Conservation (phyloP, 2,113 vertebrate genomes). For the Brachypteracias leptosomus region DNA sequence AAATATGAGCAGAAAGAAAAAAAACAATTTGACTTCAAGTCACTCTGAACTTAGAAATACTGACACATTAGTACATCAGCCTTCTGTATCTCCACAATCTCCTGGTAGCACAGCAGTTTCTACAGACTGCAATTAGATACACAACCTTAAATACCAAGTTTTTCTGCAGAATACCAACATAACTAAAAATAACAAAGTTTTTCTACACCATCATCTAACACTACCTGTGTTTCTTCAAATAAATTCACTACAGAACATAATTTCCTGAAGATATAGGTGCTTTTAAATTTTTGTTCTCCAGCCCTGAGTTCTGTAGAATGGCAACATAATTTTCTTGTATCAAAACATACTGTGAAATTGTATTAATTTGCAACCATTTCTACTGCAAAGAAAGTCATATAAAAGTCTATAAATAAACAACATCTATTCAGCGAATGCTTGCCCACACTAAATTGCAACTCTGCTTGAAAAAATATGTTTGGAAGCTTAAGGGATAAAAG, state of each 20-base stretch:
- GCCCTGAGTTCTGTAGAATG: not conserved
- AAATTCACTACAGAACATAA: not conserved
- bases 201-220: not conserved
- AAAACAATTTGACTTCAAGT: not conserved
- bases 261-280: not conserved
- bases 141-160: not conserved
- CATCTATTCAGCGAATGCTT: conserved; percentile 37
- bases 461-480: conserved; percentile 43
- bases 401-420: conserved; percentile 48
- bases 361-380: not conserved
- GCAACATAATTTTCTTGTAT: not conserved
- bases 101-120: not conserved
- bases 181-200: not conserved
- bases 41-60: not conserved
- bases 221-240: not conserved
- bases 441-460: conserved; percentile 30
- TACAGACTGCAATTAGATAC: not conserved
- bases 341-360: not conserved
- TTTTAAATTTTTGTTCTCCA: not conserved
- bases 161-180: not conserved
- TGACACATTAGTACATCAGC: not conserved
- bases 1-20: not conserved
- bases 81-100: not conserved
- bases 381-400: not conserved
- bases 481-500: conserved; percentile 23